Conservation (phyloP, 2,113 vertebrate genomes). For the Periophthalmus modestus region DNA sequence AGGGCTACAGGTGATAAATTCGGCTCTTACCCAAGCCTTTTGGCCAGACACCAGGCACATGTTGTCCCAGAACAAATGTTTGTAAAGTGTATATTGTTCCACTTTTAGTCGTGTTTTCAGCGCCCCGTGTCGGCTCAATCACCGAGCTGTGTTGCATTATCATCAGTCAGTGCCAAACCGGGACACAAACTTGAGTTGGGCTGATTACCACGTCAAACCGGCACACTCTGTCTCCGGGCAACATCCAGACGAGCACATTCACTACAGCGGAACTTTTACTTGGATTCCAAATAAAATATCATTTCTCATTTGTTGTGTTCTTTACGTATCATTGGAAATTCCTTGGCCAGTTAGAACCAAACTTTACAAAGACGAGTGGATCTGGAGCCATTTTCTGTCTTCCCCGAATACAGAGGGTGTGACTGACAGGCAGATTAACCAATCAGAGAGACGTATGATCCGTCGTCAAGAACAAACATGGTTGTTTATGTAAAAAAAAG, state of each 20-base stretch:
- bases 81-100: constrained; percentile 60
- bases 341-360: no score
- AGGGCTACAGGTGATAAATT: constrained; percentile 62
- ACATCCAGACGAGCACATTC: constrained; percentile 9
- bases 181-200: constrained; percentile 26
- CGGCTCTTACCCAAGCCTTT: constrained; percentile 54
- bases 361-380: no score
- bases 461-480: no score
- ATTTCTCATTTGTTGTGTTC: no score
- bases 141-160: constrained; percentile 41
- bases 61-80: constrained; percentile 63
- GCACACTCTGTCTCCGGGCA: constrained; percentile 26
- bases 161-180: constrained; percentile 43
- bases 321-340: no score
- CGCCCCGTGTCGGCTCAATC: constrained; percentile 51
- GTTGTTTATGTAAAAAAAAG: no score
- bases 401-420: no score
- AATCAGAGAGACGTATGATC: no score
- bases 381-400: no score
- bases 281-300: neutral
- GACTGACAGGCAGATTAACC: no score
- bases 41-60: constrained; percentile 67
- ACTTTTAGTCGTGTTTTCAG: constrained; percentile 51
- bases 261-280: neutral
- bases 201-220: constrained; percentile 50